A percentile compares a stretch with the other conserved stretches of the same genome.
Conservation (phyloP, 2,888 invertebrate genomes). For the Alitta virens region DNA sequence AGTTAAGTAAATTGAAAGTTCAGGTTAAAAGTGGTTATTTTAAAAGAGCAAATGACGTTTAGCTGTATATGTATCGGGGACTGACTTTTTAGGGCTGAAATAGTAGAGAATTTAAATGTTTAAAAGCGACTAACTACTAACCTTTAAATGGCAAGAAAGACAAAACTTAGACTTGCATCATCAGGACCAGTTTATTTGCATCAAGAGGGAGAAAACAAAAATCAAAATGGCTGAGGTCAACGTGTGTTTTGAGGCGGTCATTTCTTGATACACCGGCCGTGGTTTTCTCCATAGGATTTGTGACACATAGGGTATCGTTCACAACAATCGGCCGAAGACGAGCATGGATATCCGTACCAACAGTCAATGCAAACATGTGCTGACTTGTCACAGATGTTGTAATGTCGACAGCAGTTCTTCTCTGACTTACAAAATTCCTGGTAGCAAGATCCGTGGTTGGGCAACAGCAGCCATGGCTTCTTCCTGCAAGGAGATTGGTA, state of each 20-base stretch:
- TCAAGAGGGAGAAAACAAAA: too few species aligned
- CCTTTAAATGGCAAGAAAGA: too few species aligned
- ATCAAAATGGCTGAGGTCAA: too few species aligned
- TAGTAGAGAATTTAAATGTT: too few species aligned
- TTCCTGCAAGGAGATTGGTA: slow-evolving; percentile 21
- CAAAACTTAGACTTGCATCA: too few species aligned
- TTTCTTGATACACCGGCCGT: slow-evolving; percentile 3
- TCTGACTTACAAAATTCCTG: slow-evolving; percentile 36
- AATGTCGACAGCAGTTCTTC: slow-evolving; percentile 43
- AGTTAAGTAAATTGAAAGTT: too few species aligned
- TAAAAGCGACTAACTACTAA: too few species aligned
- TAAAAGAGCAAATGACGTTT: too few species aligned
- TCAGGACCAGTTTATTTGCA: too few species aligned
- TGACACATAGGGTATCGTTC: slow-evolving; percentile 34
- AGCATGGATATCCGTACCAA: slow-evolving; percentile 49
- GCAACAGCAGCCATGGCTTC: slow-evolving; percentile 44
- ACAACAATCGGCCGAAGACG: slow-evolving; percentile 43
- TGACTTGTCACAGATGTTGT: slow-evolving; percentile 44
- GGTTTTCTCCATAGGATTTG: slow-evolving; percentile 1
- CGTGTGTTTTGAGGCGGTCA: not conserved
- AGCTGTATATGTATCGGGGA: too few species aligned
- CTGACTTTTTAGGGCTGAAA: too few species aligned
- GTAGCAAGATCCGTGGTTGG: slow-evolving; percentile 38
- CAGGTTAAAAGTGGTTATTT: too few species aligned
- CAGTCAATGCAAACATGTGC: slow-evolving; percentile 49